These are phyloP conservation scores for Baryphthengus martii DNA, from an alignment of 2,113 vertebrate genomes.

Conservation along the genomic window DNA sequence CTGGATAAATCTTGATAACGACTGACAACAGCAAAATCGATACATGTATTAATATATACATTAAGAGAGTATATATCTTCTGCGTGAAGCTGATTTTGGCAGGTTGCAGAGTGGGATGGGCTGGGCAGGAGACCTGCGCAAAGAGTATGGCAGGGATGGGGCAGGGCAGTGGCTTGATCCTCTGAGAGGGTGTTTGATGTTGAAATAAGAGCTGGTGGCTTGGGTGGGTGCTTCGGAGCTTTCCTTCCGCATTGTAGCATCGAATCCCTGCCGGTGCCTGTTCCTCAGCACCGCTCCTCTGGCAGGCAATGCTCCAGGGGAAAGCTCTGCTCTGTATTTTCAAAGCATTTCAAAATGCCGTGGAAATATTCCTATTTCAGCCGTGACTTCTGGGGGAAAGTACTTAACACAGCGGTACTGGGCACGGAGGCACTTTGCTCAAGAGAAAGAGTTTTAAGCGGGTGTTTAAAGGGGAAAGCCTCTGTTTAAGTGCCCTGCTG, in stretches of 20 bases:
- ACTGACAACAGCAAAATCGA: constrained; percentile 65
- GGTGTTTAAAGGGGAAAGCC: neutral
- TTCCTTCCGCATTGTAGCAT: neutral
- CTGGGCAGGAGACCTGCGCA: neutral
- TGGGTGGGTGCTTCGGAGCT: neutral
- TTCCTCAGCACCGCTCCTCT: neutral
- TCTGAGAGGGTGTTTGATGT: neutral
- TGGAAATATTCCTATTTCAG: neutral
- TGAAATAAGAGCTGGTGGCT: neutral
- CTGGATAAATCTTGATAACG: constrained; percentile 76
- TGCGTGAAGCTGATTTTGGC: neutral
- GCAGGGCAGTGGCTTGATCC: neutral
- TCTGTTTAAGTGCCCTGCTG: neutral
- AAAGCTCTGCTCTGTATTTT: neutral
- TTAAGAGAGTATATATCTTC: constrained; percentile 28
- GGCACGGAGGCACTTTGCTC: neutral
- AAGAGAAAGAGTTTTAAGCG: neutral
- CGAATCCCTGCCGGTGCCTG: accelerated
- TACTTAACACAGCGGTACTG: neutral
- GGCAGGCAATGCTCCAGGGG: neutral
- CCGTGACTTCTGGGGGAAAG: neutral
- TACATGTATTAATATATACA: constrained; percentile 62
- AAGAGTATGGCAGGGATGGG: neutral
- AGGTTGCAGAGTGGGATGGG: neutral
- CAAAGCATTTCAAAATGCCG: neutral